A percentile compares a stretch with the other conserved stretches of the same genome.
Evolutionary conservation across 1,140 invertebrate species (phyloP).

Genomic region (Diprion similis): DNA sequence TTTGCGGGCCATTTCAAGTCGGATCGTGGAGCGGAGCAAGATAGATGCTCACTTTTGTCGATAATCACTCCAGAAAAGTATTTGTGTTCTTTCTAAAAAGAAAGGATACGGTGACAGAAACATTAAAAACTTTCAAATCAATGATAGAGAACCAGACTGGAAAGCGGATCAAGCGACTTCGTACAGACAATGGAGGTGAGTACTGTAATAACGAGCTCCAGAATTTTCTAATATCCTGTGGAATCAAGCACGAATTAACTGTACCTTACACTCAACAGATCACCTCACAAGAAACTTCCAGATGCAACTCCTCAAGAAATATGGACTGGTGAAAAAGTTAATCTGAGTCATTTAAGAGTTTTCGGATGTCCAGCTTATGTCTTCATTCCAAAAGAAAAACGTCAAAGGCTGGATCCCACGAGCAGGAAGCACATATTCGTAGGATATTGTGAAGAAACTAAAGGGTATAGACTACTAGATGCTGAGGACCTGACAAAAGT

Average conservation of each 20-base stretch:
- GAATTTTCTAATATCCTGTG: conserved; percentile 16
- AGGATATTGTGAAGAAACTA: conserved; percentile 31
- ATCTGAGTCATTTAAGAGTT: conserved; percentile 38
- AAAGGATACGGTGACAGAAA: conserved; percentile 38
- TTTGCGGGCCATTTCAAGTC: background rate
- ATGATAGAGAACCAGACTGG: conserved; percentile 38
- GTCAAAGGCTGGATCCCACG: conserved; percentile 34
- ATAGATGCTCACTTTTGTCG: conserved; percentile 43
- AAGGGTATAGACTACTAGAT: conserved; percentile 29
- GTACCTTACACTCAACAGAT: conserved; percentile 43
- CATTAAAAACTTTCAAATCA: conserved; percentile 41
- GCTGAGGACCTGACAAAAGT: conserved; percentile 13
- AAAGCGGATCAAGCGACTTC: conserved; percentile 44
- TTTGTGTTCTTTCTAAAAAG: conserved; percentile 47
- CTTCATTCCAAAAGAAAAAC: conserved; percentile 35
- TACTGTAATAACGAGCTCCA: conserved; percentile 35
- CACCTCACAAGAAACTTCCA: conserved; percentile 23
- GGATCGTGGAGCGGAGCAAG: conserved; percentile 20
- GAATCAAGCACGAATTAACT: conserved; percentile 29
- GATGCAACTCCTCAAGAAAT: conserved; percentile 40
- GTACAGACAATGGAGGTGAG: conserved; percentile 54
- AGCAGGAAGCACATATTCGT: conserved; percentile 27
- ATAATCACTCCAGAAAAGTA: conserved; percentile 43
- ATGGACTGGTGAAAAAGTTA: conserved; percentile 40
- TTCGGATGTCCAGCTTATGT: conserved; percentile 48